These are phyloP conservation scores for Drosophila mimetica DNA, from an alignment of 2,888 invertebrate genomes.

Conservation along the genomic window DNA sequence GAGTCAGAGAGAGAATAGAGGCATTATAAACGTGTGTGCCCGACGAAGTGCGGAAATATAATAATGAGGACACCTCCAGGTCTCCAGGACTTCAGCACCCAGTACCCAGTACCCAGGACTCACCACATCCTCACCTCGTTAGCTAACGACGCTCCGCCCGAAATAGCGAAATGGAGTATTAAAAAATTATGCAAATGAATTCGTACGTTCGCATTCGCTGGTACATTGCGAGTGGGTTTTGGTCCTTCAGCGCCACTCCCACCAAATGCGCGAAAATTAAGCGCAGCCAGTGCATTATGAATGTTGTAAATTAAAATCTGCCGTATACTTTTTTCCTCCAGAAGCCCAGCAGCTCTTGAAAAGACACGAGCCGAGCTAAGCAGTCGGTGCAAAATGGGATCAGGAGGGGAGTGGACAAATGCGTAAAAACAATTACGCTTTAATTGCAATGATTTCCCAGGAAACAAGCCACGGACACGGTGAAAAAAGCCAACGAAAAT, in stretches of 20 bases:
- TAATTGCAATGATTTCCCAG: conserved; percentile 84
- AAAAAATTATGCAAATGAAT: conserved; percentile 84
- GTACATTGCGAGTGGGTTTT: background rate
- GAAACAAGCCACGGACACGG: conserved; percentile 48
- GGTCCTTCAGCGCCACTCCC: conserved; percentile 70
- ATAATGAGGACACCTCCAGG: conserved; percentile 71
- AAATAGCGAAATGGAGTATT: conserved; percentile 81
- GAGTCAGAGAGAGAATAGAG: conserved; percentile 31
- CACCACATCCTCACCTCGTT: conserved; percentile 54
- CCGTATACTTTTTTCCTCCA: conserved; percentile 20
- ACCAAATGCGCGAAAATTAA: conserved; percentile 72
- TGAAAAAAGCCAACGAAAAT: conserved; percentile 47
- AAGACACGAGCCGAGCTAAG: conserved; percentile 65
- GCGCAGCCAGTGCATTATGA: conserved; percentile 72
- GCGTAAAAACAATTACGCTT: conserved; percentile 82
- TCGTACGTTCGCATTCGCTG: conserved; percentile 74
- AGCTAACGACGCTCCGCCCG: conserved; percentile 56
- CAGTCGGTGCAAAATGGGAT: conserved; percentile 1
- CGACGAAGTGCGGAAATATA: conserved; percentile 71
- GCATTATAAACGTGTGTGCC: conserved; percentile 64
- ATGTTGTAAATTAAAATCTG: conserved; percentile 76
- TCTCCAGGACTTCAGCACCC: conserved; percentile 7
- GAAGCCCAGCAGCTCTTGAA: conserved; percentile 45
- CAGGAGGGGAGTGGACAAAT: conserved; percentile 62
- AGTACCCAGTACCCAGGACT: too few relatives aligned